Base-by-base conservation (phyloP, 2,113 vertebrate species). In the Trematocara marginatum region DNA sequence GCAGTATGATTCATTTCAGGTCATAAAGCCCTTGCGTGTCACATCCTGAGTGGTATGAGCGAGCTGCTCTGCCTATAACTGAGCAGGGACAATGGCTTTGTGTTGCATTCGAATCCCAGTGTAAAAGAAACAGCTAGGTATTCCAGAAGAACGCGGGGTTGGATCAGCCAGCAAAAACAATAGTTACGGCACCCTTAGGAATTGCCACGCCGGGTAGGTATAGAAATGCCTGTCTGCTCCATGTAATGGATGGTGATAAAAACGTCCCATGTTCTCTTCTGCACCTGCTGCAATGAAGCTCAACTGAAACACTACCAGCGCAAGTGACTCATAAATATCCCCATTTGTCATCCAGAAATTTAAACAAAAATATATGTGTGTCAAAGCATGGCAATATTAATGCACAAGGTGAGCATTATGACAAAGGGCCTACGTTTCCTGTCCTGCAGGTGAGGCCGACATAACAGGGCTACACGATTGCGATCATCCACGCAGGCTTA, bases 1-100 rank as follows among this genome's bases (percentile, higher is more conserved):
- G n/a, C 92, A 49, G 56, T 93, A 91, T 84, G 93, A 93, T 93
- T 95, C 92, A 90, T 76, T 89, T 61, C 85, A 87, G 81, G 91
- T 94, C 94, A 93, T 96, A 95, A 96, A 95, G 88, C 90, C 83
- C 86, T 90, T 84, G 90, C 81, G 78, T 96, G 93, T 93, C 90
- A 94, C 92, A 94, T 95, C 94, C 94, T 94, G 94, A 89, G 87
- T 88, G 88, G 89, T 84, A 91, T 89, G 90, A 91, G 79, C 78
- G 78, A 82, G 85, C 86, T 82, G 79, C 80, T 91, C 53, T 78
- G 83, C 84, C 40, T 84, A 47, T 78, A 88, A 66, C 83, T 69
- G 86, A 89, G 82, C 56, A 76, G 82, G 90, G 93, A 94, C 92
- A 95, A 94, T 92, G 91, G 86, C 85, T 93, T 89, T 90, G 94